Conservation (phyloP, 2,888 invertebrate genomes). For the Leucoma salicis region DNA sequence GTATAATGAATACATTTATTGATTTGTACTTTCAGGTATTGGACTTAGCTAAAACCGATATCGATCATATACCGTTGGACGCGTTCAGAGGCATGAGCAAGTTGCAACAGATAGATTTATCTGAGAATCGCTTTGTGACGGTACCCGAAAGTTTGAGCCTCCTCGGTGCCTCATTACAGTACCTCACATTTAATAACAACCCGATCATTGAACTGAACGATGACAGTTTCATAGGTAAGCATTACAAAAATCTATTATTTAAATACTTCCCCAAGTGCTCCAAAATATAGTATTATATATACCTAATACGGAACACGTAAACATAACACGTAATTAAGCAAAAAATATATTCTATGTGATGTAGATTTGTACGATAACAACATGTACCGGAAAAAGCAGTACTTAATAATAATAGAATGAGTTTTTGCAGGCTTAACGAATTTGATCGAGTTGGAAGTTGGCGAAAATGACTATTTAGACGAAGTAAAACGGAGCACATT, state of each 20-base stretch:
- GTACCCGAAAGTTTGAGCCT: conserved; percentile 82
- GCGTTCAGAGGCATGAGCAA: conserved; percentile 75
- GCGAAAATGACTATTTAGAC: conserved; percentile 79
- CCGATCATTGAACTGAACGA: conserved; percentile 81
- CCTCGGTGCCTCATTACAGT: conserved; percentile 78
- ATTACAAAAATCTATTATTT: background rate
- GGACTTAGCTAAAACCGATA: conserved; percentile 82
- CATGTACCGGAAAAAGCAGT: conserved; percentile 1
- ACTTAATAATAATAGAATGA: conserved; percentile 32
- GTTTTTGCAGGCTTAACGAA: conserved; percentile 73
- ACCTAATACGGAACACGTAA: too few species aligned
- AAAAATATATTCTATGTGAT: conserved; percentile 19
- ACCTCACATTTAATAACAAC: conserved; percentile 84
- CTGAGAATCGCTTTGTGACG: conserved; percentile 81
- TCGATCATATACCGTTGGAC: conserved; percentile 79
- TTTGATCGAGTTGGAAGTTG: conserved; percentile 83
- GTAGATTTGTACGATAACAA: conserved; percentile 19
- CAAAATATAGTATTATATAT: too few species aligned
- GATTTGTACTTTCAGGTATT: conserved; percentile 62
- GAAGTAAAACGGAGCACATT: conserved; percentile 80
- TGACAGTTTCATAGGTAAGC: conserved; percentile 82
- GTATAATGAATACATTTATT: background rate
- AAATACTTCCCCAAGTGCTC: background rate
- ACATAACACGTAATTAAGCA: conserved; percentile 5
- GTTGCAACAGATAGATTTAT: conserved; percentile 81